Base-by-base conservation (phyloP, 2,113 vertebrate species). In the Meleagris gallopavo region DNA sequence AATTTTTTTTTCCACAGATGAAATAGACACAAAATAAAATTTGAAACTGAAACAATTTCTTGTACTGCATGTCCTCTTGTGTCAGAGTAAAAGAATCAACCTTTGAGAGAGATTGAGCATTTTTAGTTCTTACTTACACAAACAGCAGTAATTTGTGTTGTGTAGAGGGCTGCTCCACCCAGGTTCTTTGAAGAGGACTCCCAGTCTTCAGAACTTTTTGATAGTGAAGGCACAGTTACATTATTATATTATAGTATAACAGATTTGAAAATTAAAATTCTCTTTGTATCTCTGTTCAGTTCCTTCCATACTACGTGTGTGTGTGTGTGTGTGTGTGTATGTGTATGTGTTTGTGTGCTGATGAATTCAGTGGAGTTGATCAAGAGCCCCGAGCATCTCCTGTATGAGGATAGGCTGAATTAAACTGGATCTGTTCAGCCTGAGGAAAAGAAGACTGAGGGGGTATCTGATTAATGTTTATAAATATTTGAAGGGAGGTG, bases 161-260 rank as follows among this genome's bases (percentile, higher is more conserved):
- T 36, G 9, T 74, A 8, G 30, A 57, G n/a, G 34, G 19, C 15
- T 15, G 27, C 27, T 58, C 60, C 0, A 0, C 58, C 64, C 62
- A 16, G 6, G 38, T 54, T 21, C 29, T 11, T 1, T 71, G 27
- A 66, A 78, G 19, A 52, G 18, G 6, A 30, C 20, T 95, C 30
- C 36, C 38, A 50, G 1, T 77, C 76, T 78, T 69, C 50, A 89
- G 38, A 74, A 64, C 9, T 66, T 57, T 36, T 6, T 46, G 11
- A 60, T 60, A 52, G 69, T 29, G 25, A 83, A 85, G 48, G 48
- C 54, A 10, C 21, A 48, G 21, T 48, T 48, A 48, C 3, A 21
- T 48, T 48, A 22, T 48, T 48, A 22, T 43, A 15, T 80, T 86
- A 72, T 81, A 70, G 70, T 70, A n/a, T 11, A 78, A 52, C 22